Evolutionary conservation across 2,888 invertebrate species (phyloP).

Genomic region (Ochropleura plecta): DNA sequence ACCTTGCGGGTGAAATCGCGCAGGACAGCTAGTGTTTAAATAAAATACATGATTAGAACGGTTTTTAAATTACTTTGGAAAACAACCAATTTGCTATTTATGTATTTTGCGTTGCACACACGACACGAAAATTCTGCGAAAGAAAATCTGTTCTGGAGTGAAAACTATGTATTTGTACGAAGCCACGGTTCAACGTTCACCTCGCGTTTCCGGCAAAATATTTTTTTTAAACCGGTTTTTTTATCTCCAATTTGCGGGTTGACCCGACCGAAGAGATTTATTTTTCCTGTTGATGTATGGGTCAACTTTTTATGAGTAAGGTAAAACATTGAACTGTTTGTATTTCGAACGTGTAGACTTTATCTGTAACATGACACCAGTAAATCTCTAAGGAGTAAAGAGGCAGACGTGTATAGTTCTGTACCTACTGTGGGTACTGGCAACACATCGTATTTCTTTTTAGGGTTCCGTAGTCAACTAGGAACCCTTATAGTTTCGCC

Average conservation of each 20-base stretch:
- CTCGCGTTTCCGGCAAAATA: constrained; percentile 54
- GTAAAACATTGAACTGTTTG: constrained; percentile 1
- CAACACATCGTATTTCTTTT: no score
- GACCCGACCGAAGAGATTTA: constrained; percentile 42
- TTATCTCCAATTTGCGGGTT: constrained; percentile 45
- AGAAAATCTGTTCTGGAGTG: constrained; percentile 49
- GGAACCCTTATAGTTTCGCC: no score
- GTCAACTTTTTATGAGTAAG: constrained; percentile 44
- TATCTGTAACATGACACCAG: background rate
- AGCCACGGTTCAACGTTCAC: constrained; percentile 49
- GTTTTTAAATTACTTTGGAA: background rate
- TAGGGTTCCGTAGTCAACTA: no score
- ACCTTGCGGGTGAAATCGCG: no score
- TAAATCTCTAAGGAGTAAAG: background rate
- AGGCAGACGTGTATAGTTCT: background rate
- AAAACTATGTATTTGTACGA: constrained; percentile 52
- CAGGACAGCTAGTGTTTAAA: no score
- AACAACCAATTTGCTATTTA: background rate
- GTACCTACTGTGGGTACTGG: no score
- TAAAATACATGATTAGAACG: background rate
- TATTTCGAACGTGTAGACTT: background rate
- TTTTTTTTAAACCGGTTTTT: constrained; percentile 53
- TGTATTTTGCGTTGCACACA: background rate
- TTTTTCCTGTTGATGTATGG: constrained; percentile 40
- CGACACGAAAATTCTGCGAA: background rate